A percentile compares a stretch with the other conserved stretches of the same genome.
Conservation (phyloP, 2,888 invertebrate genomes). For the Peribatodes rhomboidaria region DNA sequence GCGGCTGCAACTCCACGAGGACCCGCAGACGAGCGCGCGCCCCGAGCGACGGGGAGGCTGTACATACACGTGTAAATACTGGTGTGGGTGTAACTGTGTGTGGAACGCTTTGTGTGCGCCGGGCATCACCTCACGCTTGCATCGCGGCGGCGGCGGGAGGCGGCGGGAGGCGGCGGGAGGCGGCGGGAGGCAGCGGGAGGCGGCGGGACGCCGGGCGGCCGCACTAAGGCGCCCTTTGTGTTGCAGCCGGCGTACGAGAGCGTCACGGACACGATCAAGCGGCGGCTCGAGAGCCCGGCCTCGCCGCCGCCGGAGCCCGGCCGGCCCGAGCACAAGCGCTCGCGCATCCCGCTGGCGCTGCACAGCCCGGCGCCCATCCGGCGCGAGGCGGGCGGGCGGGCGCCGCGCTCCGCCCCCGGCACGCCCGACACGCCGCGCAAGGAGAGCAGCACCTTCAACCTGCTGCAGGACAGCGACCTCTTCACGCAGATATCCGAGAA, state of each 20-base stretch:
- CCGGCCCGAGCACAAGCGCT: slow-evolving; percentile 73
- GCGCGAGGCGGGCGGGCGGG: slow-evolving; percentile 67
- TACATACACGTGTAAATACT: slow-evolving; percentile 38
- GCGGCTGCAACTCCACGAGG: background rate
- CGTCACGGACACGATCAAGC: slow-evolving; percentile 88
- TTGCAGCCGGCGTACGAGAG: slow-evolving; percentile 84
- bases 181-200: background rate
- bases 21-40: background rate
- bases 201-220: background rate
- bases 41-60: slow-evolving; percentile 6
- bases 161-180: slow-evolving; percentile 20
- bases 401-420: slow-evolving; percentile 57
- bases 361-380: slow-evolving; percentile 76
- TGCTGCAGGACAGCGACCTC: slow-evolving; percentile 89
- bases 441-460: slow-evolving; percentile 86
- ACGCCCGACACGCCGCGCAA: slow-evolving; percentile 38
- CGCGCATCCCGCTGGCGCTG: slow-evolving; percentile 77
- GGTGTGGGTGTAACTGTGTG: slow-evolving; percentile 40
- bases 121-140: slow-evolving; percentile 6
- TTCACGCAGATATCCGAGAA: slow-evolving; percentile 90
- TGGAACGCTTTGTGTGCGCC: slow-evolving; percentile 32
- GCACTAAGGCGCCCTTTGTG: slow-evolving; percentile 53
- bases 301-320: background rate
- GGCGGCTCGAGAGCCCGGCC: slow-evolving; percentile 82
- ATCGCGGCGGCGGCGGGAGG: background rate